Base-by-base conservation (phyloP, 2,888 invertebrate genomes). In the Rhodophaea formosa region DNA sequence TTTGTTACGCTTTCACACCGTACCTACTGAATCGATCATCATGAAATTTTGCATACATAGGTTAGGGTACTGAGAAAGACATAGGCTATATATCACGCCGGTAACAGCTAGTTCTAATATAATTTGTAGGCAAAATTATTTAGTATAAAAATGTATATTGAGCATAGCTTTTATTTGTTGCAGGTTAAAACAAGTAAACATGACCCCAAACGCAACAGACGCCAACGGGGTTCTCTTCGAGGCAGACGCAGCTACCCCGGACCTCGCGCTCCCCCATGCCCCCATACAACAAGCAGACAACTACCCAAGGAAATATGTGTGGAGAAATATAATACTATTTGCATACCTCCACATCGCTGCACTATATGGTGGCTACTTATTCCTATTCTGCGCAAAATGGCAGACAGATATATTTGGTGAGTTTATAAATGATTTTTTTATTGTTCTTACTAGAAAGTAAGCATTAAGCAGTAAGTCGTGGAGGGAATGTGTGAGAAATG, bases 261-360 rank as follows among this genome's bases (percentile, higher is more conserved):
- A 92, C 64, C 66, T 91, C 69, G 91, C 86, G 0, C 77, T 92
- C 10, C 67, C 79, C 3, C 75, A 64, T 8, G 58, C 82, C n/a
- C 84, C 90, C 10, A 74, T 88, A n/a, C 80, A 82, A 61, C 80
- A 82, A 66, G 93, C 94, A 0, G 93, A 94, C 59, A 88, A 89
- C 59, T 84, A 91, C 46, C 93, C 93, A 59, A 76, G 91, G 42
- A 86, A 93, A 75, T 80, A 95, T 51, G 97, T 97, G 7, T 97
- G 97, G 97, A 93, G 95, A 66, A 97, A 97, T 77, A 95, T 97
- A 53, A 82, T 95, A n/a, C 91, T 95, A 0, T 97, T 97, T 75
- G 86, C 91, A 8, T 95, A 95, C 75, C 92, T 97, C 61, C 97
- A 97, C 78, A 43, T 94, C 53, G 95, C 94, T 2, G 95, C 96